Percentiles rank a stretch among this genome's conserved stretches.
Conservation (phyloP, 2,888 invertebrate genomes). For the Sepioteuthis lessoniana region DNA sequence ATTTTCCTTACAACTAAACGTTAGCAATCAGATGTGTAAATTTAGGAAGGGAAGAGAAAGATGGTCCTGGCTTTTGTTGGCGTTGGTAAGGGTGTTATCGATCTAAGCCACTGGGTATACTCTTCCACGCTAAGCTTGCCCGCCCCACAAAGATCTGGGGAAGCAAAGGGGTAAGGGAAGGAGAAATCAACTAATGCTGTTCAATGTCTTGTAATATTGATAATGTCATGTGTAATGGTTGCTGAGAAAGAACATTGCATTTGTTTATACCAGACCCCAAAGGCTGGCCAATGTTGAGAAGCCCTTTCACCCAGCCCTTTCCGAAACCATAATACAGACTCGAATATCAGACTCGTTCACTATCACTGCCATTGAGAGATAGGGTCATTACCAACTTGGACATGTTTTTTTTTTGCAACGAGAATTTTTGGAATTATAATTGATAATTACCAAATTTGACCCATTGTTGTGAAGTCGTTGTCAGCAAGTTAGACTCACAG, state of each 20-base stretch:
- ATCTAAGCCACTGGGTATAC: not conserved
- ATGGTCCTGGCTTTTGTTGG: not conserved
- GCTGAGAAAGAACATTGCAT: not conserved
- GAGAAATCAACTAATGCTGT: not conserved
- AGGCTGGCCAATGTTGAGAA: not conserved
- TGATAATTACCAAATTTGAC: too few species aligned
- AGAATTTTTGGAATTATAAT: too few species aligned
- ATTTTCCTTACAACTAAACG: not conserved
- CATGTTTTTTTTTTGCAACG: not conserved
- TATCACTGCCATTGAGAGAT: not conserved
- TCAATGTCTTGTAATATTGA: not conserved
- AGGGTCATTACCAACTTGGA: not conserved
- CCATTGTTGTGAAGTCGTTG: too few species aligned
- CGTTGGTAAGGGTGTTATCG: not conserved
- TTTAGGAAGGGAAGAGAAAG: not conserved
- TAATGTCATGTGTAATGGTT: slow-evolving; percentile 16
- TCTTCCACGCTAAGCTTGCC: not conserved
- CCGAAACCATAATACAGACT: not conserved
- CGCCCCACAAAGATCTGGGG: not conserved
- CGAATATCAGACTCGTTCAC: not conserved
- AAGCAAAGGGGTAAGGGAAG: not conserved
- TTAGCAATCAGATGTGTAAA: not conserved
- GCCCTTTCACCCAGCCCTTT: not conserved
- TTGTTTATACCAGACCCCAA: not conserved
- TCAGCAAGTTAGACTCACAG: too few species aligned